These are phyloP conservation scores for Polylopha cassiicola DNA, from an alignment of 2,888 invertebrate genomes.

Conservation along the genomic window DNA sequence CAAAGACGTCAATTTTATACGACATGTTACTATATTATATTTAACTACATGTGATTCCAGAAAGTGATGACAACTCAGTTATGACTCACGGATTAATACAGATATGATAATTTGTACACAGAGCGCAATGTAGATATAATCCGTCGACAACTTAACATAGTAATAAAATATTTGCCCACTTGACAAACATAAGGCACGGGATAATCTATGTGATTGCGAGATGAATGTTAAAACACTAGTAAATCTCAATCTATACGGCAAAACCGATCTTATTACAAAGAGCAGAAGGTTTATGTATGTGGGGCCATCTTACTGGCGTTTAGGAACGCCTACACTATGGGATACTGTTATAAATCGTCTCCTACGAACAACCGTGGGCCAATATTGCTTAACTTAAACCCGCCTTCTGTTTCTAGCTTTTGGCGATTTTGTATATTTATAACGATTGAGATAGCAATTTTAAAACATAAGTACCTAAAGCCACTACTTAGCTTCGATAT, in stretches of 20 bases:
- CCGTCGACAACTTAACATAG: constrained; percentile 36
- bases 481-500: too few species aligned
- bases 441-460: too few species aligned
- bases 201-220: constrained; percentile 52
- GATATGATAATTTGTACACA: constrained; percentile 35
- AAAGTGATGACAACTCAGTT: constrained; percentile 6
- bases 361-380: constrained; percentile 19
- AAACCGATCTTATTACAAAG: background rate
- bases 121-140: constrained; percentile 45
- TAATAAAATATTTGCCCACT: constrained; percentile 46
- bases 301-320: constrained; percentile 4
- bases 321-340: constrained; percentile 20
- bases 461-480: too few species aligned
- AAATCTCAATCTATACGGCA: constrained; percentile 2
- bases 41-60: constrained; percentile 12
- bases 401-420: background rate
- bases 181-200: constrained; percentile 38
- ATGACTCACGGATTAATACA: constrained; percentile 31
- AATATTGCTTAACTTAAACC: constrained; percentile 11
- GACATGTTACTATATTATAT: too few species aligned
- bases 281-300: background rate
- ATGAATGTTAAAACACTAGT: constrained; percentile 52
- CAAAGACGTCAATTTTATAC: too few species aligned
- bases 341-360: constrained; percentile 22
- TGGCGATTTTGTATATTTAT: constrained; percentile 4